Percentiles rank a stretch among this genome's conserved stretches.
These are phyloP conservation scores for Onthophagus taurus DNA, from an alignment of 1,140 invertebrate genomes.

Conservation along the genomic window DNA sequence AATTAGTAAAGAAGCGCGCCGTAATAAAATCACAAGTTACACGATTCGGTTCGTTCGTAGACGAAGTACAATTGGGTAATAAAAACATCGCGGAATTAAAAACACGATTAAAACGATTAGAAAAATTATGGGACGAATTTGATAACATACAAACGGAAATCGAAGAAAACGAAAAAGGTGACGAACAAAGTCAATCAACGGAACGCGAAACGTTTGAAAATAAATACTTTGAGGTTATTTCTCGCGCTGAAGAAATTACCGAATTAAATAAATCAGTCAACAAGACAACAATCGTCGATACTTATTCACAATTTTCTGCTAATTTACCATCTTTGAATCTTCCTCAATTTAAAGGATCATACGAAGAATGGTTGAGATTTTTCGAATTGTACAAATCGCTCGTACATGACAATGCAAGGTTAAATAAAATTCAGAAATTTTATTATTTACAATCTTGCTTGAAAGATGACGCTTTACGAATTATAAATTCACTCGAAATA, in stretches of 20 bases:
- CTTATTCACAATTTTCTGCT: not conserved
- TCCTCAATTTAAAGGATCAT: conserved; percentile 12
- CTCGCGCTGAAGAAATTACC: not conserved
- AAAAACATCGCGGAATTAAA: not conserved
- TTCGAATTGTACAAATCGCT: conserved; percentile 5
- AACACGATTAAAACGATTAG: not conserved
- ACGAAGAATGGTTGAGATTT: conserved; percentile 14
- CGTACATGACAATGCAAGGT: conserved; percentile 6
- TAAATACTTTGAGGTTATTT: not conserved
- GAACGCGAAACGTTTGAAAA: not conserved
- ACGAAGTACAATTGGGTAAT: conserved; percentile 5
- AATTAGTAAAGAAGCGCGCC: not conserved
- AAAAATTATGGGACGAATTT: not conserved
- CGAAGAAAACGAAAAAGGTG: not conserved
- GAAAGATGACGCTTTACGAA: not conserved
- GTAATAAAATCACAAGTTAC: not conserved
- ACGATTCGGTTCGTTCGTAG: conserved; percentile 6
- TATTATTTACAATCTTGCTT: conserved; percentile 11
- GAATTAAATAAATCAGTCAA: not conserved
- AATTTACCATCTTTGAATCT: conserved; percentile 13
- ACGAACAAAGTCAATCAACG: not conserved
- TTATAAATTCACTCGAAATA: conserved; percentile 4
- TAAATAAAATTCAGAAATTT: conserved; percentile 10
- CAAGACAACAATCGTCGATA: not conserved
- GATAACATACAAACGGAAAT: not conserved